Base-by-base conservation (phyloP, 2,797 vertebrate genomes). In the Rhadinocentrus ornatus region DNA sequence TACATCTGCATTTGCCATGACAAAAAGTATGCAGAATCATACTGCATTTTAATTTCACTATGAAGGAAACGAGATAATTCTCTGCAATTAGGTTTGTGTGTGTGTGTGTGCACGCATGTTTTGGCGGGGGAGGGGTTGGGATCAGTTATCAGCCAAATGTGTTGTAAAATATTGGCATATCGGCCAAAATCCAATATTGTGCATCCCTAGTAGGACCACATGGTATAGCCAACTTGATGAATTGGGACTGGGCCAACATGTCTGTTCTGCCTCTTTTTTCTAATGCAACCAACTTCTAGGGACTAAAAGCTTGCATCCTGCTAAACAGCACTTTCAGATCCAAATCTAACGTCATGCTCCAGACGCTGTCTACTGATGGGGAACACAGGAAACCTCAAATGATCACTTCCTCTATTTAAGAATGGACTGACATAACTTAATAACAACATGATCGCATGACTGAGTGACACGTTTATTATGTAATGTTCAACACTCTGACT, bases 371-470 rank as follows among this genome's bases (percentile, higher is more conserved):
- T 71, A 60, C 70, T 62, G 48, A 41, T 75, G 60, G 60, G 39
- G 70, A 82, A 64, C 70, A 62, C 79, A 84, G 93, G 91, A 93
- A 94, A 92, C 82, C 80, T 70, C 66, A 83, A 87, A 85, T 69
- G 66, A 90, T 83, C 68, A 54, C 86, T 92, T 94, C 90, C 88
- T 66, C 78, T 68, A 67, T 88, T 84, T 84, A 87, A 87, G 90
- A 91, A 92, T 82, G 79, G 85, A 59, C 80, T 78, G 75, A 87
- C 88, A 88, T 89, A 83, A 89, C 85, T 83, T 90, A 90, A 72
- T 84, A 78, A 76, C 72, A 78, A 68, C 69, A 24, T 0, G 22
- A 62, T 77, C 63, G 24, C 77, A 68, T 86, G 83, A 89, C 86
- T 80, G 72, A 77, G 62, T 77, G 88, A 85, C 83, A 82, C 69